phyloP scores from a whole-genome alignment of 1,140 invertebrate genomes.

The Aphelinus certus region DNA sequence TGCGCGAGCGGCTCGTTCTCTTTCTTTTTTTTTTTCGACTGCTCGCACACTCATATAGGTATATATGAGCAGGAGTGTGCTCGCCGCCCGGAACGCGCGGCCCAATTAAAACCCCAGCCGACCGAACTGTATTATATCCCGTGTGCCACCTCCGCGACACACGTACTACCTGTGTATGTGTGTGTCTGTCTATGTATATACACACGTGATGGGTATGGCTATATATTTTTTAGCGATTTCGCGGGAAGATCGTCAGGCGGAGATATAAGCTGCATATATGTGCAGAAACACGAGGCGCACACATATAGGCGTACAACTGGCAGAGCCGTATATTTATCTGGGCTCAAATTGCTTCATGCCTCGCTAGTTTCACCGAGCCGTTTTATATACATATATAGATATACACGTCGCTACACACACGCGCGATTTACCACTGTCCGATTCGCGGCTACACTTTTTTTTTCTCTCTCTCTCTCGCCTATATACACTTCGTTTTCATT shows the following conservation, averaged over 20 bases:
- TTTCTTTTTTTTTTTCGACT: conserved; percentile 19
- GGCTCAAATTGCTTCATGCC: conserved; percentile 42
- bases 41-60: not conserved
- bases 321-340: conserved; percentile 38
- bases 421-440: conserved; percentile 27
- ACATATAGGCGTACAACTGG: conserved; percentile 1
- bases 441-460: conserved; percentile 11
- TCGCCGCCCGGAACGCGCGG: not conserved
- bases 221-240: conserved; percentile 30
- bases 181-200: too few relatives aligned
- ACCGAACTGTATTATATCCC: too few relatives aligned
- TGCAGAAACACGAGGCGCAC: conserved; percentile 16
- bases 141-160: too few relatives aligned
- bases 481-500: conserved; percentile 21
- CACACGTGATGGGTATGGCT: too few relatives aligned
- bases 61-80: too few relatives aligned
- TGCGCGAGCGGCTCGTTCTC: not conserved
- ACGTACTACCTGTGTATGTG: too few relatives aligned
- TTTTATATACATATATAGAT: not conserved
- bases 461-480: not conserved
- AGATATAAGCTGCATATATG: not conserved
- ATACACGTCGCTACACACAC: conserved; percentile 5
- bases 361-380: conserved; percentile 35
- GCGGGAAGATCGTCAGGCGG: conserved; percentile 13
- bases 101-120: conserved; percentile 18